Conservation (phyloP, 2,113 vertebrate genomes). For the Microcebus jonahi region DNA sequence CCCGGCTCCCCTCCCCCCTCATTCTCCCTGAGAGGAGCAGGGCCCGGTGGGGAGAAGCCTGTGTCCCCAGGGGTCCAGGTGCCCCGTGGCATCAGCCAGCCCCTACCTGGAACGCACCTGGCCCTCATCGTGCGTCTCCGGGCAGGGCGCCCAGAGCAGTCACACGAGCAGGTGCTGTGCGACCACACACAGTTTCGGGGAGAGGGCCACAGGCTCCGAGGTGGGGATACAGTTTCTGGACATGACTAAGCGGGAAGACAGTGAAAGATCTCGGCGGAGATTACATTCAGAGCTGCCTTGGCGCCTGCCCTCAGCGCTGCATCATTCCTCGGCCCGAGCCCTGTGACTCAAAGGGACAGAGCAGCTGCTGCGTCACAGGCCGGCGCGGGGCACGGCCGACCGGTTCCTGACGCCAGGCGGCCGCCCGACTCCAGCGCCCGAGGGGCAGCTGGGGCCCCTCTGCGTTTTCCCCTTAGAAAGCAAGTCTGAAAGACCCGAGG, state of each 20-base stretch:
- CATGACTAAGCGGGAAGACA: not conserved
- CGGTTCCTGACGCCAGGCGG: not conserved
- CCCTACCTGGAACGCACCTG: not conserved
- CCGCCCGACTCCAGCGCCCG: accelerated
- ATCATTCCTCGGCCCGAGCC: not conserved
- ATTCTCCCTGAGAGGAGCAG: no score
- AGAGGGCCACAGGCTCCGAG: not conserved
- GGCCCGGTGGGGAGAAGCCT: not conserved
- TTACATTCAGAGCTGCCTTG: not conserved
- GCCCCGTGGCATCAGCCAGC: not conserved
- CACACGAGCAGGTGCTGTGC: not conserved
- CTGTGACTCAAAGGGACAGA: not conserved
- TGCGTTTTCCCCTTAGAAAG: not conserved
- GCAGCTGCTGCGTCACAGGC: not conserved
- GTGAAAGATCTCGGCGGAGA: not conserved
- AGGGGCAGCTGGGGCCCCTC: not conserved
- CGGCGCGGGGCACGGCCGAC: not conserved
- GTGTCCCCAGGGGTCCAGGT: not conserved
- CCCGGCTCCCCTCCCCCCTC: no score
- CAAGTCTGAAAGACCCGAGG: no score
- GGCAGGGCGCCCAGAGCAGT: not conserved
- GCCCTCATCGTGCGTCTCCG: not conserved
- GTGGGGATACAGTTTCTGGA: not conserved
- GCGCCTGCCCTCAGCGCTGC: not conserved
- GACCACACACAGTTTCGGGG: accelerated